Evolutionary conservation across 1,140 invertebrate genomes (phyloP), one percentile per base, ranked within the genome.

Genomic region (Panonychus citri): DNA sequence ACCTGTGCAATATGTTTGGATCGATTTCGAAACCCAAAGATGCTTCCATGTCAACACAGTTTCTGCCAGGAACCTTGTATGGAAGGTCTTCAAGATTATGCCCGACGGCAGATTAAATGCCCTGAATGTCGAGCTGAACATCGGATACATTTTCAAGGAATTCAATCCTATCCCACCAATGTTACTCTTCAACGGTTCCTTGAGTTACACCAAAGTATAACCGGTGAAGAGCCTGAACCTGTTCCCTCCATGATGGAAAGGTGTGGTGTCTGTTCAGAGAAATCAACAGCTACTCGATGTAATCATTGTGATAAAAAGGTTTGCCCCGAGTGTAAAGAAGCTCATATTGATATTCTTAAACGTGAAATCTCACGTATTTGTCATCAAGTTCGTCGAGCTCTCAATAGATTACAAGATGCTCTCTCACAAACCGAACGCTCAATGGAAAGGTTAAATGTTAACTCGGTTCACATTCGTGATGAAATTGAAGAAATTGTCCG

Each of bases 1-100:
- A 94, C 89, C 56, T 99, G 94, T 73, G 85, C 89, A 67, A 91
- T 99, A 64, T 99, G 94, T 69, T 73, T 97, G 67, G 94, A 98
- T 73, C 78, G 91, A 62, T 97, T 86, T 71, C 78, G 87, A 65
- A 91, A 91, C 71, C 94, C 94, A 30, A 96, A 96, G 73, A 74
- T 97, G 64, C 72, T 98, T 64, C 93, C 93, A 81, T 98, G 94
- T 70, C 93, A 98, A 74, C 94, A 98, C 77, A 96, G 91, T 60
- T 98, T 95, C 72, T 98, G 94, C 70, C 87, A 94, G 81, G 86
- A 91, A 65, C 91, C 89, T 34, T 96, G 90, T 71, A 85, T 95
- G 80, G 90, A 95, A 71, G 88, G 87, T 55, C 77, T 94, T 42
- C 85, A 90, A 62, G 90, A 95, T 74, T 91, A 93, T 68, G 85